phyloP scores from a whole-genome alignment of 2,888 invertebrate species.

The Conistra vaccinii region DNA sequence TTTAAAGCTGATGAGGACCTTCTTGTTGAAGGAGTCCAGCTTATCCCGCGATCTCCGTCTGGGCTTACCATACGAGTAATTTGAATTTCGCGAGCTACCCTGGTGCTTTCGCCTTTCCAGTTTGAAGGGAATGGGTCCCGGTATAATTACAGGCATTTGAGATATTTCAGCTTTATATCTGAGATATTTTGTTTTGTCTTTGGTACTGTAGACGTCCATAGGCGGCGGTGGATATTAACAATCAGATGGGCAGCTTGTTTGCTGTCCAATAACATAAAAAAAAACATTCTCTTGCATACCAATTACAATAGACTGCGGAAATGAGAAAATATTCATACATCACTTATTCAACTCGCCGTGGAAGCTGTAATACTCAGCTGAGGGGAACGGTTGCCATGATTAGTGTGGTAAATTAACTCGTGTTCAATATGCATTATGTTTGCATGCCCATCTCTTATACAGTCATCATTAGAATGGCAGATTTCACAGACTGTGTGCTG shows the following conservation, averaged over 20 bases:
- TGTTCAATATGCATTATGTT: constrained; percentile 31
- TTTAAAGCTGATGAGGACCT: no score
- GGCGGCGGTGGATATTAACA: not conserved
- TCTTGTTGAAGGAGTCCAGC: no score
- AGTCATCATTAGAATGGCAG: constrained; percentile 7
- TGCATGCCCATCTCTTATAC: constrained; percentile 6
- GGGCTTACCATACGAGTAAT: no score
- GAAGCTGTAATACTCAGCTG: constrained; percentile 20
- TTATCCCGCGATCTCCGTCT: no score
- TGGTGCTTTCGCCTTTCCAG: no score
- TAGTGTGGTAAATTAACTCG: constrained; percentile 42
- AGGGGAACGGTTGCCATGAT: constrained; percentile 36
- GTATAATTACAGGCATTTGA: no score
- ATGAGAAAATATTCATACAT: constrained; percentile 5
- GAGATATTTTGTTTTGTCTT: no score
- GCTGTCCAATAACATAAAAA: not conserved
- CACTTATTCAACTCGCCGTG: constrained; percentile 17
- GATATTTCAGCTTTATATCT: no score
- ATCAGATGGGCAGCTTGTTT: not conserved
- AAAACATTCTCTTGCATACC: constrained; percentile 1
- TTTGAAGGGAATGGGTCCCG: no score
- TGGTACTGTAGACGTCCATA: no score
- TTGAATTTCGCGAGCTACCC: no score
- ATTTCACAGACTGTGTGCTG: constrained; percentile 19
- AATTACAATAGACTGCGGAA: constrained; percentile 26